phyloP scores from a whole-genome alignment of 2,113 vertebrate genomes.

The Cervus canadensis region DNA sequence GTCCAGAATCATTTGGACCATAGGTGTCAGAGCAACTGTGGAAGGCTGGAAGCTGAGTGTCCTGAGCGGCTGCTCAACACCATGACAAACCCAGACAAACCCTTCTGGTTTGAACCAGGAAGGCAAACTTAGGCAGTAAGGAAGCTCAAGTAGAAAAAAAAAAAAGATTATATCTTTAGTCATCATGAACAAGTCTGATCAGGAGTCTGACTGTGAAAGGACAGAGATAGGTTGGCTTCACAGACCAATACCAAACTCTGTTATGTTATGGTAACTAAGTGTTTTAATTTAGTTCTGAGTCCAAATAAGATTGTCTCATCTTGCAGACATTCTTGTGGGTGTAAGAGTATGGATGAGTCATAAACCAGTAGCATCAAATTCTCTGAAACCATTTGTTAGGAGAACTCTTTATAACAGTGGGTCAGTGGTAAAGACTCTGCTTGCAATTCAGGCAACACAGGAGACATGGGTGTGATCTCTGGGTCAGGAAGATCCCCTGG shows the following conservation, averaged over 20 bases:
- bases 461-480: not conserved
- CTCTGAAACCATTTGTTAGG: not conserved
- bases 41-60: not conserved
- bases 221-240: not conserved
- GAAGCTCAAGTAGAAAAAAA: not conserved
- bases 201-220: not conserved
- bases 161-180: not conserved
- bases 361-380: not conserved
- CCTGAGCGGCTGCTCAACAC: not conserved
- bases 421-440: not conserved
- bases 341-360: not conserved
- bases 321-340: not conserved
- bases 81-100: not conserved
- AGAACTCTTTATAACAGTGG: not conserved
- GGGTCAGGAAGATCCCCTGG: not conserved
- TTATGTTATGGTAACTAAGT: not conserved
- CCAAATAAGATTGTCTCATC: not conserved
- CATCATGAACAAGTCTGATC: not conserved
- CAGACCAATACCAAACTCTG: not conserved
- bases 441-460: not conserved
- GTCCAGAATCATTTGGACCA: not conserved
- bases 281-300: not conserved
- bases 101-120: not conserved
- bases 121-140: not conserved
- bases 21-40: not conserved